Evolutionary conservation across 1,140 invertebrate species (phyloP).

Genomic region (Drosophila setifemur): DNA sequence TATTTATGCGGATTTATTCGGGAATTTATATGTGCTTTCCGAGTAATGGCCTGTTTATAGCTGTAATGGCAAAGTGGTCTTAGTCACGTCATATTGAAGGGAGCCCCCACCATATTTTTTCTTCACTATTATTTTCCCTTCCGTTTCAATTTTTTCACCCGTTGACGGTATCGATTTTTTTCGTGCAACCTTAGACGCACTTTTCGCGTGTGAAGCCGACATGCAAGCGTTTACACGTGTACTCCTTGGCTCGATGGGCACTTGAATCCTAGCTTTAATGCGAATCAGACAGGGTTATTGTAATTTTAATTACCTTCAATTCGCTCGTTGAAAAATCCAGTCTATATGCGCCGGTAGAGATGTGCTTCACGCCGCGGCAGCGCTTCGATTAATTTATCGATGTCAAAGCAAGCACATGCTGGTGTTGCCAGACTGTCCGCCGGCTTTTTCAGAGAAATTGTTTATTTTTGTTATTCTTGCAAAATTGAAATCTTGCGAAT

Average conservation of each 20-base stretch:
- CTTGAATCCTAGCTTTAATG: neutral
- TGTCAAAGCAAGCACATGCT: no score
- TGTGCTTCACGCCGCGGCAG: neutral
- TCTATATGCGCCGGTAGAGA: constrained; percentile 60
- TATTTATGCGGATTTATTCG: constrained; percentile 47
- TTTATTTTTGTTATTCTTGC: no score
- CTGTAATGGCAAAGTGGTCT: constrained; percentile 70
- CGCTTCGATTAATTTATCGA: neutral
- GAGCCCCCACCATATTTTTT: constrained; percentile 24
- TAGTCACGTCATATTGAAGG: constrained; percentile 65
- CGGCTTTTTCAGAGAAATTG: no score
- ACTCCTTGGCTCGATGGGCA: neutral
- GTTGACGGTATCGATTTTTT: constrained; percentile 61
- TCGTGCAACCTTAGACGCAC: constrained; percentile 33
- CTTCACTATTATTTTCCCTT: constrained; percentile 53
- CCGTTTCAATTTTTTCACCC: constrained; percentile 29
- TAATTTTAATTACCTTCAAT: constrained; percentile 44
- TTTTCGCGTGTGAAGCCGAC: constrained; percentile 44
- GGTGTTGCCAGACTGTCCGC: no score
- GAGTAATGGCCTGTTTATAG: constrained; percentile 67
- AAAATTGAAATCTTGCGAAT: no score
- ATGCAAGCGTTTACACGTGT: constrained; percentile 24
- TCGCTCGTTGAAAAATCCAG: constrained; percentile 39
- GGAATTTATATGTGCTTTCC: constrained; percentile 69
- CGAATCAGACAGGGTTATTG: constrained; percentile 14